A percentile compares a stretch with the other conserved stretches of the same genome.
Evolutionary conservation across 1,140 invertebrate genomes (phyloP).

Genomic region (Neelides sp.): DNA sequence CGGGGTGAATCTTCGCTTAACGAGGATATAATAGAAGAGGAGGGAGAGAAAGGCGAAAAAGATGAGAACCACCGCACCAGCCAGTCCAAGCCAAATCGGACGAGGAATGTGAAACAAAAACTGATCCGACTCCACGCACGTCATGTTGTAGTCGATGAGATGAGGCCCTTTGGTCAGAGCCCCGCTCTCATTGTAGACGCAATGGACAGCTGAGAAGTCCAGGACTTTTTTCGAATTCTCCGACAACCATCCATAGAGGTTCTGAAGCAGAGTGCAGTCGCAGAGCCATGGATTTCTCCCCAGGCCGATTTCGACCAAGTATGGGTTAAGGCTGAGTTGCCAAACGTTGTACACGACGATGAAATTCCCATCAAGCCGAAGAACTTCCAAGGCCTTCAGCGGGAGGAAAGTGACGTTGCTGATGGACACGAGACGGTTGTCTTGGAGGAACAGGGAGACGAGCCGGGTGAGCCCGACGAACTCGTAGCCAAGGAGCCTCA

Average conservation of each 20-base stretch:
- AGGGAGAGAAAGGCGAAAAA: conserved; percentile 61
- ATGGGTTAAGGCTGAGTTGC: conserved; percentile 60
- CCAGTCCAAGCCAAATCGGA: conserved; percentile 24
- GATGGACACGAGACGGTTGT: conserved; percentile 65
- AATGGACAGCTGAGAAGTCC: conserved; percentile 63
- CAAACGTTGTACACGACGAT: conserved; percentile 68
- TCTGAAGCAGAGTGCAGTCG: conserved; percentile 74
- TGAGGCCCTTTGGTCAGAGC: conserved; percentile 20
- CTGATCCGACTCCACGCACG: conserved; percentile 20
- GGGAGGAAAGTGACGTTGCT: conserved; percentile 66
- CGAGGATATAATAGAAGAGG: conserved; percentile 54
- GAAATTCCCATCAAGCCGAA: conserved; percentile 71
- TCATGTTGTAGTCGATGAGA: conserved; percentile 24
- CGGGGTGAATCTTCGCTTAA: conserved; percentile 30
- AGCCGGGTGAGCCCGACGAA: conserved; percentile 70
- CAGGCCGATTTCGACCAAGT: conserved; percentile 56
- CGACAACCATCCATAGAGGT: conserved; percentile 36
- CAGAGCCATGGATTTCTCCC: conserved; percentile 78
- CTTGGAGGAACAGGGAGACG: conserved; percentile 71
- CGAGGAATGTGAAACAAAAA: conserved; percentile 15
- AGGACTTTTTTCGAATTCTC: conserved; percentile 63
- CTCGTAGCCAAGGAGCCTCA: conserved; percentile 69
- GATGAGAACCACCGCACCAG: conserved; percentile 51
- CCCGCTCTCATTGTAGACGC: conserved; percentile 36
- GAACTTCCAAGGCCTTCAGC: conserved; percentile 60